Conservation (phyloP, 1,140 invertebrate species). For the Hyposmocoma kahamanoa region DNA sequence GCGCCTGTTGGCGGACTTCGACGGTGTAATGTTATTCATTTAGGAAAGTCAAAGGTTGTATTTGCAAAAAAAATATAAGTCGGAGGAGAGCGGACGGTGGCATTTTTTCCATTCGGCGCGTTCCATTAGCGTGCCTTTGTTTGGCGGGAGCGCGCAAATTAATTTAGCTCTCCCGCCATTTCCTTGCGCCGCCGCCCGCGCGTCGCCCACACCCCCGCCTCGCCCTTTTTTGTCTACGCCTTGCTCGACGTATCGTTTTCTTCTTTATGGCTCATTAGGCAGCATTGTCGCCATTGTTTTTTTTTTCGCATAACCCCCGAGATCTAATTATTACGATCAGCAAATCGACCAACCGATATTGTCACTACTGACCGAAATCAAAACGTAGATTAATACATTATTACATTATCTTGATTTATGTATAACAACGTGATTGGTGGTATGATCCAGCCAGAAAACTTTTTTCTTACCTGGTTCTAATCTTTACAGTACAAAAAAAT, state of each 20-base stretch:
- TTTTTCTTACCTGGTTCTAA: too few relatives aligned
- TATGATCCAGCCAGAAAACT: too few relatives aligned
- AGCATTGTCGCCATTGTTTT: constrained; percentile 70
- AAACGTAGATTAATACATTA: too few relatives aligned
- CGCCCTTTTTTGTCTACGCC: constrained; percentile 68
- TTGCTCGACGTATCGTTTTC: constrained; percentile 72
- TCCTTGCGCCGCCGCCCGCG: constrained; percentile 49
- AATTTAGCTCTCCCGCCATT: constrained; percentile 73
- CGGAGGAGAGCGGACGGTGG: constrained; percentile 69
- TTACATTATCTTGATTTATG: too few relatives aligned
- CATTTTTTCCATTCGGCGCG: constrained; percentile 73
- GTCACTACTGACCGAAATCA: too few relatives aligned
- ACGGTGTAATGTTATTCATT: constrained; percentile 69
- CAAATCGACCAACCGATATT: constrained; percentile 26
- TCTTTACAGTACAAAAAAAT: too few relatives aligned
- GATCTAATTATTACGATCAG: constrained; percentile 62
- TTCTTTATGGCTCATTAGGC: constrained; percentile 73
- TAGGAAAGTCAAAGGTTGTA: constrained; percentile 70
- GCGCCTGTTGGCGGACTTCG: constrained; percentile 52
- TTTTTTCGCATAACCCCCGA: constrained; percentile 45
- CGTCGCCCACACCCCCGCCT: constrained; percentile 40
- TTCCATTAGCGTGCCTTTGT: constrained; percentile 73
- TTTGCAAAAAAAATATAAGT: constrained; percentile 68
- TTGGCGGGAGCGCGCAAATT: constrained; percentile 73
- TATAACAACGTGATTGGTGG: too few relatives aligned